Evolutionary conservation across 2,113 vertebrate species (phyloP).

Genomic region (Morone chrysops): DNA sequence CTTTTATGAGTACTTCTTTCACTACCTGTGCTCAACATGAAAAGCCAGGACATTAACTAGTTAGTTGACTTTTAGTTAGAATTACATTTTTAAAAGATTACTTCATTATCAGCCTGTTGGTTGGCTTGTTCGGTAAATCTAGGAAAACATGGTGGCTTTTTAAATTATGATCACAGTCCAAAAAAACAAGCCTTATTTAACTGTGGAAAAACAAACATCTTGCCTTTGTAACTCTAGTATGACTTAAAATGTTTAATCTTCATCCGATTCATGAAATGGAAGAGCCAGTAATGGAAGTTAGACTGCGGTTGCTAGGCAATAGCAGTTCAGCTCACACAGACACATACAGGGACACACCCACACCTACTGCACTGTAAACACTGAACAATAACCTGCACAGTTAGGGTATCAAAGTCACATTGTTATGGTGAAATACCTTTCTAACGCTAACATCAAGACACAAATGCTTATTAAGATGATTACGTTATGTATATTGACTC

Average conservation of each 20-base stretch:
- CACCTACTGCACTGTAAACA: conserved; percentile 70
- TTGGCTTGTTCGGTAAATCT: neutral
- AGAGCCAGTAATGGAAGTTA: conserved; percentile 35
- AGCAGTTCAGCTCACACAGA: conserved; percentile 58
- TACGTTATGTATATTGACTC: neutral
- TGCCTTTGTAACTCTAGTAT: neutral
- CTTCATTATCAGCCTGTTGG: neutral
- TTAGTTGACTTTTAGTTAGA: neutral
- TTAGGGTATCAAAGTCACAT: neutral
- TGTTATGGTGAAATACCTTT: conserved; percentile 7
- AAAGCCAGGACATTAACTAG: neutral
- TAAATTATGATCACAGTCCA: neutral
- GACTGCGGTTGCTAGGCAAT: conserved; percentile 75
- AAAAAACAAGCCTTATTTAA: neutral
- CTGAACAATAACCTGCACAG: conserved; percentile 61
- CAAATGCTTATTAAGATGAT: conserved; percentile 5
- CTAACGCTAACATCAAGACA: neutral
- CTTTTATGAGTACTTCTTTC: neutral
- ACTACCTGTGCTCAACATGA: neutral
- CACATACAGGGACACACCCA: conserved; percentile 77
- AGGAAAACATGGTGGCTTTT: neutral
- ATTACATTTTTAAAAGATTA: neutral
- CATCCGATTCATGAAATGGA: neutral
- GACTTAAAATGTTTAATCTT: neutral
- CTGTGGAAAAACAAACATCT: neutral